Percentiles rank a stretch among this genome's conserved stretches.
phyloP scores from a whole-genome alignment of 1,140 invertebrate genomes.

The Drosophila lacertosa region DNA sequence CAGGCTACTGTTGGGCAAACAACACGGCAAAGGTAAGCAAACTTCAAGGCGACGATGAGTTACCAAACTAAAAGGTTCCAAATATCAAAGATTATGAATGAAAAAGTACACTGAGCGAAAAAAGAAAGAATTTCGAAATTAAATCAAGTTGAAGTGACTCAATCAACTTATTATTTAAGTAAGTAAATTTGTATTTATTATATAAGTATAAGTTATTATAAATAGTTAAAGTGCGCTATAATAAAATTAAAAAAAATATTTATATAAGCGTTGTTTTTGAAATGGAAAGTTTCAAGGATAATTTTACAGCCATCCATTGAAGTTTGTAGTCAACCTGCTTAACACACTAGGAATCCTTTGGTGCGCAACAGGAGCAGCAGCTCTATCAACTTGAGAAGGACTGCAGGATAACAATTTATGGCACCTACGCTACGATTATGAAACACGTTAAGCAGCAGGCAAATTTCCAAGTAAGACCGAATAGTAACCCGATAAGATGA shows the following conservation, averaged over 20 bases:
- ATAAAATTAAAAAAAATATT: no score
- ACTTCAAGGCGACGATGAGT: background rate
- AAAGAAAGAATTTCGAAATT: no score
- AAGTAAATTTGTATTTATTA: no score
- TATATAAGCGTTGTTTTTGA: no score
- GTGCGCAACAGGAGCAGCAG: constrained; percentile 49
- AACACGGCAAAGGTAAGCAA: constrained; percentile 26
- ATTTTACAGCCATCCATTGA: background rate
- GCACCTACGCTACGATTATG: constrained; percentile 57
- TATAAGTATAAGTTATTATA: no score
- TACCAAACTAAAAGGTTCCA: background rate
- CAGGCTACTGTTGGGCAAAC: constrained; percentile 45
- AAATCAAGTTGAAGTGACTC: no score
- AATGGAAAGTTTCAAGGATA: no score
- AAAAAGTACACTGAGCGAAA: background rate
- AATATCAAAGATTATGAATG: background rate
- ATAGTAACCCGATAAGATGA: constrained; percentile 15
- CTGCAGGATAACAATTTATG: constrained; percentile 60
- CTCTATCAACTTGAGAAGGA: constrained; percentile 51
- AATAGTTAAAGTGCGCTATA: no score
- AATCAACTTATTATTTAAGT: no score
- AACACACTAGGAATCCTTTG: constrained; percentile 6
- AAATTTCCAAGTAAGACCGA: constrained; percentile 49
- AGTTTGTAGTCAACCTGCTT: background rate
- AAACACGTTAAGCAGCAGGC: constrained; percentile 43